Evolutionary conservation across 2,113 vertebrate genomes (phyloP).

Genomic region (Nycticebus coucang): DNA sequence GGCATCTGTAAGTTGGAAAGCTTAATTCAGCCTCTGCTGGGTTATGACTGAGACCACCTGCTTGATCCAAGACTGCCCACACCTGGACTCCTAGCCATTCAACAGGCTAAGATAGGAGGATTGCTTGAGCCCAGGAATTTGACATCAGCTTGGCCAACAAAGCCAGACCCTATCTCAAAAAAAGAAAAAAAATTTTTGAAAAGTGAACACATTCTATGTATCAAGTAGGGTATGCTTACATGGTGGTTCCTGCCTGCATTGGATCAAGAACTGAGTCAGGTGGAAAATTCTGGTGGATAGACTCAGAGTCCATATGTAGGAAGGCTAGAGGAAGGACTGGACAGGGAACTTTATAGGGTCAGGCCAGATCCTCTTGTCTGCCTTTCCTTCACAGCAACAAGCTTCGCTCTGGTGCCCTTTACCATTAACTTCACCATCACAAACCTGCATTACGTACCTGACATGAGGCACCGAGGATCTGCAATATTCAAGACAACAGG

Average conservation of each 20-base stretch:
- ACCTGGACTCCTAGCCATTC: neutral
- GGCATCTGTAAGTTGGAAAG: neutral
- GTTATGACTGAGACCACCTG: neutral
- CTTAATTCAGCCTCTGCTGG: neutral
- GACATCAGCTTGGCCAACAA: too few species aligned
- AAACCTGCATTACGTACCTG: slow-evolving; percentile 77
- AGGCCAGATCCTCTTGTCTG: neutral
- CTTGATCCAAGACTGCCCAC: neutral
- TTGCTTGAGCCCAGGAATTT: too few species aligned
- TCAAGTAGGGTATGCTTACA: neutral
- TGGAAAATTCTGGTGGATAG: neutral
- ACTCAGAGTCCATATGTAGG: neutral
- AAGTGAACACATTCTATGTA: neutral
- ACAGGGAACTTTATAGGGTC: neutral
- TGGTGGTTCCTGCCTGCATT: neutral
- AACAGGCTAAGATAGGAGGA: too few species aligned
- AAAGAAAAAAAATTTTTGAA: too few species aligned
- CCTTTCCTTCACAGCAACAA: neutral
- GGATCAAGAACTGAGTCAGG: neutral
- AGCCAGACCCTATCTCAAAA: too few species aligned
- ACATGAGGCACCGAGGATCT: slow-evolving; percentile 56
- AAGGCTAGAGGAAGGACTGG: neutral
- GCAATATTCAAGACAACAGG: slow-evolving; percentile 71
- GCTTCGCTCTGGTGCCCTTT: slow-evolving; percentile 57
- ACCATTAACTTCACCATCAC: slow-evolving; percentile 79